Evolutionary conservation across 2,113 vertebrate species (phyloP).

Genomic region (Spermophilus dauricus): DNA sequence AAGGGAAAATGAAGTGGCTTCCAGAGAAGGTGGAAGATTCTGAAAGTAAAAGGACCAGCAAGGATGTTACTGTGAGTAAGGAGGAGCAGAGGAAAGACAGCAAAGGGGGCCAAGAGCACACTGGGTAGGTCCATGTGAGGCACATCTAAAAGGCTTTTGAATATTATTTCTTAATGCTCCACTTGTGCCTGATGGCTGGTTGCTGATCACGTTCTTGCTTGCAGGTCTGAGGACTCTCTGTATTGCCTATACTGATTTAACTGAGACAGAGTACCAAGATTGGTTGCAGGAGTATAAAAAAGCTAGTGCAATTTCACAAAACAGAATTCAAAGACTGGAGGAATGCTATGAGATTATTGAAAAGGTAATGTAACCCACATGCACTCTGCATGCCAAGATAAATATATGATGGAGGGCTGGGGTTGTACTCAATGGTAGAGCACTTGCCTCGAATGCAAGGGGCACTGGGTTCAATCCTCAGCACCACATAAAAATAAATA

Average conservation of each 20-base stretch:
- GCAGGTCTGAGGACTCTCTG: constrained; percentile 70
- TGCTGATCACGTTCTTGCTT: background rate
- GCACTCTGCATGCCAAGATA: background rate
- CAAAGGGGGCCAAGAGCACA: background rate
- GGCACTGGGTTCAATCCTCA: no score
- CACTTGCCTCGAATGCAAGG: no score
- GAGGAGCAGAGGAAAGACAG: no score
- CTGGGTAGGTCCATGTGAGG: accelerated
- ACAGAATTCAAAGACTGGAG: constrained; percentile 31
- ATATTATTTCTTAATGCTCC: background rate
- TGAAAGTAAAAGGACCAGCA: background rate
- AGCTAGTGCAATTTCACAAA: background rate
- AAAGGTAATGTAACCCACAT: background rate
- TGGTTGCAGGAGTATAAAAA: background rate
- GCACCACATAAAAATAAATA: no score
- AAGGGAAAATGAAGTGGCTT: background rate
- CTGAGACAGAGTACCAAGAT: background rate
- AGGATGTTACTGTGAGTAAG: background rate
- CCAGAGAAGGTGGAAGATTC: no score
- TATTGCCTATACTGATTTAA: constrained; percentile 52
- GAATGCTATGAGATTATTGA: constrained; percentile 48
- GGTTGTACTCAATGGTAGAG: no score
- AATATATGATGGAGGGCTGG: background rate
- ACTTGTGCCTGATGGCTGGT: background rate
- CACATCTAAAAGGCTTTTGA: background rate